A percentile compares a stretch with the other conserved stretches of the same genome.
phyloP scores from a whole-genome alignment of 1,140 invertebrate genomes.

The Apis dorsata region DNA sequence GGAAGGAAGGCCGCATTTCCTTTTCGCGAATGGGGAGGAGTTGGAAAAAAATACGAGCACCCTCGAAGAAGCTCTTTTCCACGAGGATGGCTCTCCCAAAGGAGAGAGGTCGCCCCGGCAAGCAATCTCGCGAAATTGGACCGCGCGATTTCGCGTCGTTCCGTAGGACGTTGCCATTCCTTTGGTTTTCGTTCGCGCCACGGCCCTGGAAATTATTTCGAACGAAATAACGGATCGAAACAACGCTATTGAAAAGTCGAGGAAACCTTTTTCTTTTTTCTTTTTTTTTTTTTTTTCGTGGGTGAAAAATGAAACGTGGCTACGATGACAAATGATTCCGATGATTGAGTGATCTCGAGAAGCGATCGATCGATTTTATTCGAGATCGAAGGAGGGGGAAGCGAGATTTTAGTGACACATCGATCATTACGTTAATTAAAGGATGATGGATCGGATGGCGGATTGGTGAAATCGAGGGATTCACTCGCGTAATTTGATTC shows the following conservation, averaged over 20 bases:
- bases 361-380: background rate
- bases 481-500: background rate
- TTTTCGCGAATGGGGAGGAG: background rate
- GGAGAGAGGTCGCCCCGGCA: constrained; percentile 46
- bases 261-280: too few species aligned
- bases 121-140: constrained; percentile 70
- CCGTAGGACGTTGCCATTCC: constrained; percentile 60
- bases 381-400: background rate
- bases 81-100: constrained; percentile 53
- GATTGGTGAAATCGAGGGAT: background rate
- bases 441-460: background rate
- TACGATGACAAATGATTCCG: background rate
- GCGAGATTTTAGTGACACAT: background rate
- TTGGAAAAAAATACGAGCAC: constrained; percentile 49
- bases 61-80: constrained; percentile 59
- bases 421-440: background rate
- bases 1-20: constrained; percentile 36
- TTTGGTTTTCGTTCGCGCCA: constrained; percentile 57
- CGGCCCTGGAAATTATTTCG: background rate
- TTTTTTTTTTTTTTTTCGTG: too few species aligned
- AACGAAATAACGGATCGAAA: constrained; percentile 9
- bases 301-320: background rate
- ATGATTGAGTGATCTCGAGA: too few species aligned
- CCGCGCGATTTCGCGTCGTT: constrained; percentile 69
- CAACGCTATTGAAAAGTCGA: background rate